phyloP scores from a whole-genome alignment of 2,888 invertebrate genomes.

The Scaptomyza caliginosa region DNA sequence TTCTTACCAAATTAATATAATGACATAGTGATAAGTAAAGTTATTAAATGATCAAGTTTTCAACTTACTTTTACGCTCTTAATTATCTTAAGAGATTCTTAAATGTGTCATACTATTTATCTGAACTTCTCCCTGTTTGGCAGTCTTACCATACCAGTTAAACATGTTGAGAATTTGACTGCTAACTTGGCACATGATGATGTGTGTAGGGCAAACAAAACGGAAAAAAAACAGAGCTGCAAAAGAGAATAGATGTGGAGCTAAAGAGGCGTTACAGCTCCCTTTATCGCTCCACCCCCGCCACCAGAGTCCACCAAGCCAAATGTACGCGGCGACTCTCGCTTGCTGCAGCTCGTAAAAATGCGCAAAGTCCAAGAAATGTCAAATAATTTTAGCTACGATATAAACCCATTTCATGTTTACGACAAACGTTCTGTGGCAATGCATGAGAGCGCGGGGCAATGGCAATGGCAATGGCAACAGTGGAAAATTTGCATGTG shows the following conservation, averaged over 20 bases:
- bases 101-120: neutral
- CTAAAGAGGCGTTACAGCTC: conserved; percentile 34
- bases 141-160: neutral
- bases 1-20: too few species aligned
- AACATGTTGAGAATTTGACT: neutral
- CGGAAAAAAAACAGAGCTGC: neutral
- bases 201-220: neutral
- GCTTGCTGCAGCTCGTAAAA: conserved; percentile 72
- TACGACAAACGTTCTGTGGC: conserved; percentile 63
- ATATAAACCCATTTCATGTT: conserved; percentile 83
- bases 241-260: conserved; percentile 8
- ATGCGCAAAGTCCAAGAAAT: conserved; percentile 80
- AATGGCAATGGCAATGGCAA: conserved; percentile 19
- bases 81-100: neutral
- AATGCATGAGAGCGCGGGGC: neutral
- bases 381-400: conserved; percentile 82
- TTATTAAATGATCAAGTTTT: too few species aligned
- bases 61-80: neutral
- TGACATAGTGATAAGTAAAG: too few species aligned
- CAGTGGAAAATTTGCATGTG: conserved; percentile 67
- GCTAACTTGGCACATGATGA: conserved; percentile 16
- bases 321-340: conserved; percentile 44
- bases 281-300: neutral
- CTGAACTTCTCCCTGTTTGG: neutral
- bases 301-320: conserved; percentile 25